Base-by-base conservation (phyloP, 2,113 vertebrate species). In the Tor tambroides region DNA sequence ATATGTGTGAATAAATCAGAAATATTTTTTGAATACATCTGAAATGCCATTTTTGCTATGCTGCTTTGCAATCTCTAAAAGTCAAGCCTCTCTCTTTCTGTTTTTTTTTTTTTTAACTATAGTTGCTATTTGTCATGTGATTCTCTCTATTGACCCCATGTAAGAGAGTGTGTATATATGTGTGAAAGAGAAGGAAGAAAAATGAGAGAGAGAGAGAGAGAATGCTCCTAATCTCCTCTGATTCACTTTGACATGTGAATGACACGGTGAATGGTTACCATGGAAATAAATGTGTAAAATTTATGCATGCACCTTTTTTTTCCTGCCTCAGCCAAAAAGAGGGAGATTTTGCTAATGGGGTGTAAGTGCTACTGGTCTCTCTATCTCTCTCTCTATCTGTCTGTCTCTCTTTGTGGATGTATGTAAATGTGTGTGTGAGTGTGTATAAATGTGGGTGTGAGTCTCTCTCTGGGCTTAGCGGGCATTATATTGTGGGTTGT, bases 181-280 rank as follows among this genome's bases (percentile, higher is more conserved):
- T 56, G 28, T 71, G 46, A 61, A 54, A 72, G 28, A 32, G 51
- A 28, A 81, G 67, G 56, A 38, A 65, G 71, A 51, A 28, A 80
- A 30, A 80, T 12, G 2, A 46, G 43, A 46, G 41, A 72, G 76
- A 26, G 51, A 17, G 28, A 41, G 80, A 90, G 88, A 85, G 59
- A 86, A 85, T 46, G 56, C 49, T 76, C 96, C 97, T 96, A 97
- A 95, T 99, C 96, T 96, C 95, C 95, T 95, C 96, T 98, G 97
- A 99, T 99, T 96, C 95, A 94, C 96, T 96, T 96, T 98, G 98
- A 99, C 98, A 98, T 96, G 96, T 97, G 97, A 98, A 98, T 97
- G 97, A 98, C 97, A 97, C 95, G 95, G 96, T 98, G 97, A 99
- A 98, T 97, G 96, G 98, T 99, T 97, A 92, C 97, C 96, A 97